Evolutionary conservation across 2,797 vertebrate genomes (phyloP).

Genomic region (Poeciliopsis infans): DNA sequence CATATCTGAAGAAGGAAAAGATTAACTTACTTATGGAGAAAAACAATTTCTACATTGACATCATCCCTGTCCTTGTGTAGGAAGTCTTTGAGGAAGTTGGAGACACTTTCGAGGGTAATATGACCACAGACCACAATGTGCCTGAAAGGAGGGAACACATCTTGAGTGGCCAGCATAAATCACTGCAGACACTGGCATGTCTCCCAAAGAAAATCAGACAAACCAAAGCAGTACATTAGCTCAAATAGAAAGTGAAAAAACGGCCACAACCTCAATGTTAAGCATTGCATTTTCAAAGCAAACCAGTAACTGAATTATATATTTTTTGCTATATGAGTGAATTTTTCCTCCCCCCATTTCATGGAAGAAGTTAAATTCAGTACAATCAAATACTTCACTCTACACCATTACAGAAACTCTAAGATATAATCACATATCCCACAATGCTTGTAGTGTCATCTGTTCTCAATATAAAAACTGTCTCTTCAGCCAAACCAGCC

Average conservation of each 20-base stretch:
- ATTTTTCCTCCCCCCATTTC: constrained; percentile 63
- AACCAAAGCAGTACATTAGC: constrained; percentile 71
- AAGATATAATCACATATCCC: constrained; percentile 75
- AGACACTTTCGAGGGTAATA: constrained; percentile 99
- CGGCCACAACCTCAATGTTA: constrained; percentile 63
- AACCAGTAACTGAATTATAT: constrained; percentile 73
- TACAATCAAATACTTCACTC: constrained; percentile 79
- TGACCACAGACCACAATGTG: constrained; percentile 99
- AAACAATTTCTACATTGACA: constrained; percentile 99
- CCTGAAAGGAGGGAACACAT: constrained; percentile 85
- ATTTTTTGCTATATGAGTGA: constrained; percentile 73
- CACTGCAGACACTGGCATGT: constrained; percentile 75
- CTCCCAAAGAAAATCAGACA: constrained; percentile 79
- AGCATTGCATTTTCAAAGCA: constrained; percentile 75
- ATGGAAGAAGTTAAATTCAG: constrained; percentile 76
- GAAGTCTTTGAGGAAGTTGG: constrained; percentile 99
- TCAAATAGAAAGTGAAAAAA: constrained; percentile 59
- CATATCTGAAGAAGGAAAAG: constrained; percentile 36
- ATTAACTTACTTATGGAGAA: constrained; percentile 99
- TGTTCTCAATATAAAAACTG: constrained; percentile 74
- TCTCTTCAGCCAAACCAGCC: constrained; percentile 76
- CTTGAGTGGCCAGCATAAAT: constrained; percentile 80
- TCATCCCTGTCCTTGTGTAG: constrained; percentile 99
- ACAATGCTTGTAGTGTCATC: constrained; percentile 77
- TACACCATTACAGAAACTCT: constrained; percentile 73